phyloP scores from a whole-genome alignment of 1,140 invertebrate genomes.

The Ips typographus region DNA sequence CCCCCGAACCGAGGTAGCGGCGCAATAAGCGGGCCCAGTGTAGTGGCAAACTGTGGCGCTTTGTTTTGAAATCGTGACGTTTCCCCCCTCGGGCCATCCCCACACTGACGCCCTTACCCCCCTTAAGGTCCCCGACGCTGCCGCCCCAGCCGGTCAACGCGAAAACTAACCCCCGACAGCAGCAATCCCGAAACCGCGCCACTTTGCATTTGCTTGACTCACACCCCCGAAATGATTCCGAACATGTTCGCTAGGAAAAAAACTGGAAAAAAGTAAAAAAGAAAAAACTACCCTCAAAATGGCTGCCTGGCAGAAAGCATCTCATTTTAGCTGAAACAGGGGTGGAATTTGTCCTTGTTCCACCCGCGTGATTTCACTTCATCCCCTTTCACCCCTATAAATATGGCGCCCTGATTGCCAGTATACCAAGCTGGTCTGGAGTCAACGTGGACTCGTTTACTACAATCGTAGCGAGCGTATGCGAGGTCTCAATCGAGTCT shows the following conservation, averaged over 20 bases:
- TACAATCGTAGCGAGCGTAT: slow-evolving; percentile 39
- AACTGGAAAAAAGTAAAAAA: slow-evolving; percentile 45
- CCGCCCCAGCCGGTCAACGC: slow-evolving; percentile 28
- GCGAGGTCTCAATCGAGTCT: not conserved
- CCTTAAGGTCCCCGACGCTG: slow-evolving; percentile 11
- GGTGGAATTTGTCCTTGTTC: slow-evolving; percentile 52
- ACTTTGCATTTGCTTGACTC: slow-evolving; percentile 47
- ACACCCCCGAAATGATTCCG: slow-evolving; percentile 50
- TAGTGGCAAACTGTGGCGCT: slow-evolving; percentile 39
- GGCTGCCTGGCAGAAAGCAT: slow-evolving; percentile 54
- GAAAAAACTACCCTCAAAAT: slow-evolving; percentile 54
- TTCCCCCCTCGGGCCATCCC: not conserved
- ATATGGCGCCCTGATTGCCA: slow-evolving; percentile 55
- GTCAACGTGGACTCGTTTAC: slow-evolving; percentile 46
- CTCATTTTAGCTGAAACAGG: slow-evolving; percentile 54
- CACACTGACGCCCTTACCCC: not conserved
- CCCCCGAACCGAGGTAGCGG: slow-evolving; percentile 10
- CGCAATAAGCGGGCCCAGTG: slow-evolving; percentile 41
- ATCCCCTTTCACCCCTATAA: slow-evolving; percentile 53
- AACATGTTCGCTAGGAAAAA: slow-evolving; percentile 50
- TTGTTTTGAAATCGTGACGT: slow-evolving; percentile 35
- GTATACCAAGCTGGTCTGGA: slow-evolving; percentile 49
- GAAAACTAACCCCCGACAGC: slow-evolving; percentile 28
- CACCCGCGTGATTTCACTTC: slow-evolving; percentile 52
- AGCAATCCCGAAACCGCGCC: slow-evolving; percentile 31